Conservation (phyloP, 2,888 invertebrate species). For the Asteroscopus sphinx region DNA sequence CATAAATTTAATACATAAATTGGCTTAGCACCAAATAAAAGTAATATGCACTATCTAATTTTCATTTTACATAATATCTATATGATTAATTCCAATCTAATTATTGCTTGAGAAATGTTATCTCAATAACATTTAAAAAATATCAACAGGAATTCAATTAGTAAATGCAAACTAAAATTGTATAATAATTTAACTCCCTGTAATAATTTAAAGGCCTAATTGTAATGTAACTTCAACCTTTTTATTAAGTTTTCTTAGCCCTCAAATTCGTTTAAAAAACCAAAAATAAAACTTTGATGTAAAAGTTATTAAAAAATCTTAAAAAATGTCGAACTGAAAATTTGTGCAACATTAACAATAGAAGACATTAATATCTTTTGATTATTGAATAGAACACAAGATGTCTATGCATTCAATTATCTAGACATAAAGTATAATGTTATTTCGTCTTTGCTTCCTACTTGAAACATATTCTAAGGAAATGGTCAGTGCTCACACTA, state of each 20-base stretch:
- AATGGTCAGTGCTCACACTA: conserved; percentile 25
- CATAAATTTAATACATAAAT: conserved; percentile 23
- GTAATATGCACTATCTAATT: conserved; percentile 28
- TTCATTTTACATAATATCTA: conserved; percentile 5
- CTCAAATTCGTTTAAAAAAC: too few species aligned
- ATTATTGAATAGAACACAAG: conserved; percentile 41
- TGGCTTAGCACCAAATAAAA: conserved; percentile 53
- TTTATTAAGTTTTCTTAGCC: too few species aligned
- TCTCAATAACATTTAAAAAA: conserved; percentile 12
- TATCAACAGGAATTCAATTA: conserved; percentile 1
- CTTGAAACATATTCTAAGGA: conserved; percentile 14
- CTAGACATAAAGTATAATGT: conserved; percentile 18
- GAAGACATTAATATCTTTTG: background rate
- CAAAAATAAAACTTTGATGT: too few species aligned
- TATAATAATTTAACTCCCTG: conserved; percentile 32
- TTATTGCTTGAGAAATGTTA: conserved; percentile 36
- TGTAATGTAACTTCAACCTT: background rate
- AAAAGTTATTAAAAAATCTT: background rate
- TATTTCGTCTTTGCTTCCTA: conserved; percentile 5
- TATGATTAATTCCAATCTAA: conserved; percentile 22
- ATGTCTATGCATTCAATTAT: conserved; percentile 37
- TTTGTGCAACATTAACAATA: conserved; percentile 37
- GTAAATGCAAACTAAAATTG: conserved; percentile 5
- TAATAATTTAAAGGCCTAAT: conserved; percentile 13
- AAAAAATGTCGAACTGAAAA: conserved; percentile 6